Percentiles rank a stretch among this genome's conserved stretches.
Conservation (phyloP, 1,140 invertebrate genomes). For the Campoletis sonorensis region DNA sequence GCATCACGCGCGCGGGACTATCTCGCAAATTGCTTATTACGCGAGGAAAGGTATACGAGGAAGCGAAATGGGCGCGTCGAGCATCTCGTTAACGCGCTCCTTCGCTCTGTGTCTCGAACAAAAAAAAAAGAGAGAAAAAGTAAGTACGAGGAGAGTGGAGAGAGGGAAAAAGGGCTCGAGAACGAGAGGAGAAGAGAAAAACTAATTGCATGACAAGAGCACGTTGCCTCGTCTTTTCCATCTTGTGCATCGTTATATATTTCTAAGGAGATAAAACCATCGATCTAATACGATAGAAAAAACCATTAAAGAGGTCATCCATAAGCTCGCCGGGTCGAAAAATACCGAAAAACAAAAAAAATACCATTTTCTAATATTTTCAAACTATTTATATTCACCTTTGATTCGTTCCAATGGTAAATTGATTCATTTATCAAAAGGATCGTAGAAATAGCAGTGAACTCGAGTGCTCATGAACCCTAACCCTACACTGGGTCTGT, state of each 20-base stretch:
- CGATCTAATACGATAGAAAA: too few relatives aligned
- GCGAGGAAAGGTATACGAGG: conserved; percentile 6
- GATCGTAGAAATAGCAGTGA: too few relatives aligned
- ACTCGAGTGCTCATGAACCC: too few relatives aligned
- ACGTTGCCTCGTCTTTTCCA: conserved; percentile 39
- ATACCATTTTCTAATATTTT: too few relatives aligned
- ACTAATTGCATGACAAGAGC: conserved; percentile 44
- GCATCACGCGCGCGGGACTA: not conserved
- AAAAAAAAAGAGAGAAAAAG: not conserved
- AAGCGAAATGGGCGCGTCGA: conserved; percentile 29
- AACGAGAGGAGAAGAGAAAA: not conserved
- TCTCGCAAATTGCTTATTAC: conserved; percentile 43
- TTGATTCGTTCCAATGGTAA: too few relatives aligned
- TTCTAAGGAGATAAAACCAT: too few relatives aligned
- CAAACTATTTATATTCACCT: too few relatives aligned
- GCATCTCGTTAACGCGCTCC: conserved; percentile 41
- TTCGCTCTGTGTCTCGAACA: conserved; percentile 4
- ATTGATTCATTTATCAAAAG: too few relatives aligned
- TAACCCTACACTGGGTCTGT: too few relatives aligned
- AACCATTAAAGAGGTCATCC: too few relatives aligned
- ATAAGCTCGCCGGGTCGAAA: too few relatives aligned
- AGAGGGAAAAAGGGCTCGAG: not conserved
- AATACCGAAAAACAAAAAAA: too few relatives aligned
- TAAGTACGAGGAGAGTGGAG: not conserved
- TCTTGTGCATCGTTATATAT: not conserved